Evolutionary conservation across 2,797 vertebrate species (phyloP).

Genomic region (Tragelaphus eurycerus): DNA sequence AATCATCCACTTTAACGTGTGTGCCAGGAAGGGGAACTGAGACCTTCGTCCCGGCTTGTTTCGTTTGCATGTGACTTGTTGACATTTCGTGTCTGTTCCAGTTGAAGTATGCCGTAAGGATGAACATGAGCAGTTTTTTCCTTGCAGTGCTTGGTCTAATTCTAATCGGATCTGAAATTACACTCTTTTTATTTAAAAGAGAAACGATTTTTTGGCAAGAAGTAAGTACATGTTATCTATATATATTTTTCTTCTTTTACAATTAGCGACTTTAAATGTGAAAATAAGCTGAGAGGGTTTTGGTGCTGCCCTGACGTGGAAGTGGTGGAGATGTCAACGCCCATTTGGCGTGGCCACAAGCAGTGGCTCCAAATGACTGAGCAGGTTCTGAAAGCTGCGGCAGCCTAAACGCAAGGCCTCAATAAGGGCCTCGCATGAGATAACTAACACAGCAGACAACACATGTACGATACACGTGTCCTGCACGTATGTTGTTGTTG

Average conservation of each 20-base stretch:
- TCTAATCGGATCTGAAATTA: background rate
- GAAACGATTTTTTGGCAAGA: background rate
- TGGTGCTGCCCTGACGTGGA: background rate
- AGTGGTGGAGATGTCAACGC: background rate
- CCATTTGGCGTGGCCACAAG: background rate
- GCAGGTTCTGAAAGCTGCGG: background rate
- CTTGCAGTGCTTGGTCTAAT: background rate
- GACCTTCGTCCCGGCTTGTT: background rate
- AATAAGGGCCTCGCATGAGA: background rate
- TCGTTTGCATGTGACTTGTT: background rate
- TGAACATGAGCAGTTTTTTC: background rate
- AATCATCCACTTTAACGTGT: background rate
- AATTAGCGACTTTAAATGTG: background rate
- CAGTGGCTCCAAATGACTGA: background rate
- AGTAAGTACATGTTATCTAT: background rate
- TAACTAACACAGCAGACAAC: background rate
- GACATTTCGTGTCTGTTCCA: background rate
- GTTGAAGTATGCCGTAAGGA: background rate
- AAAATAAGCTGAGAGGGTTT: background rate
- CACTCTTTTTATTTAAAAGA: background rate
- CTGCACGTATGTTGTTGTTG: background rate
- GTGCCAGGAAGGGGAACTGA: background rate
- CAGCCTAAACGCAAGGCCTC: background rate
- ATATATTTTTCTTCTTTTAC: background rate
- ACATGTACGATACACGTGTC: rapidly evolving